Percentiles rank a stretch among this genome's conserved stretches.
Evolutionary conservation across 2,888 invertebrate species (phyloP).

Genomic region (Balanococcus diminutus): DNA sequence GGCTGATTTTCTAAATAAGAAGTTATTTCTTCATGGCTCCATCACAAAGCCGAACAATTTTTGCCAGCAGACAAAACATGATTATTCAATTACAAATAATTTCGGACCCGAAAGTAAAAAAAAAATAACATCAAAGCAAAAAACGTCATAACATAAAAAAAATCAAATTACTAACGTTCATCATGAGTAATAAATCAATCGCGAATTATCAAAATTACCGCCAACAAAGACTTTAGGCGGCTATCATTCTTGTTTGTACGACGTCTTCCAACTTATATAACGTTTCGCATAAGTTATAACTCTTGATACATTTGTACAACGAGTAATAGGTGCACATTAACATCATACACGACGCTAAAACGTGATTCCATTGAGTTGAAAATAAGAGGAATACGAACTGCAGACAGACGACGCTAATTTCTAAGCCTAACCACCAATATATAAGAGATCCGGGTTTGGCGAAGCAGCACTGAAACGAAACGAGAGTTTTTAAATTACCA

Average conservation of each 20-base stretch:
- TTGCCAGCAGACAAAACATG: too few species aligned
- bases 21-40: too few species aligned
- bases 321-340: slow-evolving; percentile 42
- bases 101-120: too few species aligned
- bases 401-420: slow-evolving; percentile 37
- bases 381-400: slow-evolving; percentile 47
- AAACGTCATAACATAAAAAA: too few species aligned
- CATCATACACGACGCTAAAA: slow-evolving; percentile 47
- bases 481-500: too few species aligned
- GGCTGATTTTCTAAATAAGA: too few species aligned
- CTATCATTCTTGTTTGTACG: slow-evolving; percentile 42
- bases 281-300: slow-evolving; percentile 47
- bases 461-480: slow-evolving; percentile 37
- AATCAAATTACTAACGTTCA: too few species aligned
- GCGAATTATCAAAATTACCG: not conserved
- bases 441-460: slow-evolving; percentile 46
- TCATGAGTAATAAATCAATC: too few species aligned
- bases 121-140: too few species aligned
- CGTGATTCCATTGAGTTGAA: slow-evolving; percentile 49
- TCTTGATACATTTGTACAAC: slow-evolving; percentile 45
- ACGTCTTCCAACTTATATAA: slow-evolving; percentile 45
- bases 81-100: too few species aligned
- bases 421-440: slow-evolving; percentile 42
- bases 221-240: not conserved
- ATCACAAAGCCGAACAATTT: too few species aligned